Evolutionary conservation across 1,140 invertebrate genomes (phyloP).

Genomic region (Mesaphorura yosii): DNA sequence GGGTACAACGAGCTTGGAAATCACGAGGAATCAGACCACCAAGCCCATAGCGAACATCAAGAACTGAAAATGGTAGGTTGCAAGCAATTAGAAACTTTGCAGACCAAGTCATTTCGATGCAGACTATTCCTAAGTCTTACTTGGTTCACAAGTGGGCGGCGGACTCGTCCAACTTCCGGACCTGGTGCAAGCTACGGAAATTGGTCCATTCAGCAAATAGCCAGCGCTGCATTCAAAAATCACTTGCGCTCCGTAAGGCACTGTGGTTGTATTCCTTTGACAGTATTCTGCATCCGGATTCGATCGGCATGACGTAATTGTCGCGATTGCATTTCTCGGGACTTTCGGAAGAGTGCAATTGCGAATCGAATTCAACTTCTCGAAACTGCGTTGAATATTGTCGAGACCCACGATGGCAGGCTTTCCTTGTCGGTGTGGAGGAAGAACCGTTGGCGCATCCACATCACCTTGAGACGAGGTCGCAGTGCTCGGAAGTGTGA

Average conservation of each 20-base stretch:
- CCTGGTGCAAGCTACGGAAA: constrained; percentile 13
- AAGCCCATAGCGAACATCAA: constrained; percentile 27
- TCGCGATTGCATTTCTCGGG: constrained; percentile 22
- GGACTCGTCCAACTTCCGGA: constrained; percentile 16
- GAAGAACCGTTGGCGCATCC: not conserved
- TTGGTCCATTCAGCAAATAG: constrained; percentile 18
- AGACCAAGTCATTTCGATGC: not conserved
- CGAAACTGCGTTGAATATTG: too few species aligned
- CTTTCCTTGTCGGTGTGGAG: too few species aligned
- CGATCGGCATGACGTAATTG: constrained; percentile 20
- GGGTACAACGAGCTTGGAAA: constrained; percentile 16
- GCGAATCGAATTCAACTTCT: constrained; percentile 1
- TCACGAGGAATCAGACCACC: constrained; percentile 19
- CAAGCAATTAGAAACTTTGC: not conserved
- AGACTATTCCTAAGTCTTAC: constrained; percentile 8
- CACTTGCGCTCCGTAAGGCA: constrained; percentile 12
- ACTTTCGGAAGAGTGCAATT: constrained; percentile 23
- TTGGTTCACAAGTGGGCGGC: constrained; percentile 25
- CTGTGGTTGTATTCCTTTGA: constrained; percentile 3
- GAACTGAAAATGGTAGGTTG: constrained; percentile 7
- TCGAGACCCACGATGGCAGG: too few species aligned
- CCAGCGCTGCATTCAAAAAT: constrained; percentile 16
- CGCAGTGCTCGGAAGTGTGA: too few species aligned
- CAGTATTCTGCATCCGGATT: constrained; percentile 24
- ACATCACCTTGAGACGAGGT: too few species aligned